Evolutionary conservation across 2,113 vertebrate species (phyloP), one percentile per base, ranked within the genome.

Genomic region (Scomber colias): DNA sequence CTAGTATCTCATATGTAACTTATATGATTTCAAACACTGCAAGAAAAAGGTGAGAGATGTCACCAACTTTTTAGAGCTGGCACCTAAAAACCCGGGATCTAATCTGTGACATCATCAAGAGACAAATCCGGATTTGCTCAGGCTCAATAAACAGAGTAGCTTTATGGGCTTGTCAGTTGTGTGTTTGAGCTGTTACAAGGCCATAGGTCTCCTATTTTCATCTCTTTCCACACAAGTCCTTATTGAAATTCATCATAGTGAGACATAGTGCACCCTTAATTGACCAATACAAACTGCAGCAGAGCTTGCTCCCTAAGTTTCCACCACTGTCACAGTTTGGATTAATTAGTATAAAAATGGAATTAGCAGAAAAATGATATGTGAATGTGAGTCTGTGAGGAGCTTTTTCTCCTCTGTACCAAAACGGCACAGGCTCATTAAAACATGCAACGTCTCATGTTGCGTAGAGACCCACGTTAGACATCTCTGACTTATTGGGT

Each of bases 171-270:
- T 70, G 61, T 62, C 11, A 81, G 53, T 48, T 49, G 62, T 78
- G 84, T 76, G 64, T 77, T 65, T 27, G 49, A 45, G 2, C 50
- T 75, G 79, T 90, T 55, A 81, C 56, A 63, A 24, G 24, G 6
- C 46, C 27, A 21, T 27, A 81, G n/a, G 0, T 72, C 49, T 31
- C 0, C 57, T 12, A 35, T 69, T 60, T 70, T 44, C 6, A 68
- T 8, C 31, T 24, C 51, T 53, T 68, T 70, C 19, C 30, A 55
- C 66, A 49, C 16, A 1, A 71, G 12, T 54, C 59, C 54, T 51
- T 11, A 3, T 40, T 81, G 56, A 77, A 66, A 11, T 48, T 57
- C 24, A 61, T 53, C 40, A 15, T 11, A 44, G 4, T 67, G 76
- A 68, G 63, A 83, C 62, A 48, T 8, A 49, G 30, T n/a, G 0